Evolutionary conservation across 2,888 invertebrate genomes (phyloP).

Genomic region (Sinotaia quadrata): DNA sequence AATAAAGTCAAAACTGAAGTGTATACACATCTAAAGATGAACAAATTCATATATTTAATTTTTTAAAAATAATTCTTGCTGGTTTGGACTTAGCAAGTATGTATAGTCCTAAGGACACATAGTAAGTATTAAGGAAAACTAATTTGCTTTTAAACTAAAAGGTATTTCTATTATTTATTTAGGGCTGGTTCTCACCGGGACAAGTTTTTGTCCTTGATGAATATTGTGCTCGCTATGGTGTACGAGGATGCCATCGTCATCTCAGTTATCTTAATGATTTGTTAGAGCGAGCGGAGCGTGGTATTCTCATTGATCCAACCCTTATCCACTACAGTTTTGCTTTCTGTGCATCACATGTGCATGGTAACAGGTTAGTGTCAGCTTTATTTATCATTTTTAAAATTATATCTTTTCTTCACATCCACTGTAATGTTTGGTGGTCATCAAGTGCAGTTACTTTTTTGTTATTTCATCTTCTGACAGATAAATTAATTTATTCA

Average conservation of each 20-base stretch:
- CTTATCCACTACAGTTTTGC: conserved; percentile 99
- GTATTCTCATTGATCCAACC: conserved; percentile 96
- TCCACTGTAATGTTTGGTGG: not conserved
- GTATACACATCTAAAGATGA: too few species aligned
- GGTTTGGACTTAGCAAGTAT: too few species aligned
- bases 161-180: not conserved
- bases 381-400: not conserved
- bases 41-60: too few species aligned
- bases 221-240: conserved; percentile 96
- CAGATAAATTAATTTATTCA: too few species aligned
- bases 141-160: too few species aligned
- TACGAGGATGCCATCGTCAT: conserved; percentile 96
- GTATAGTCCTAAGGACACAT: too few species aligned
- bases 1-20: too few species aligned
- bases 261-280: conserved; percentile 96
- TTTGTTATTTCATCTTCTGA: too few species aligned
- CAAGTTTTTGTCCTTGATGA: conserved; percentile 96
- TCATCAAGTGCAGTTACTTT: not conserved
- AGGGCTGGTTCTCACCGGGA: conserved; percentile 99
- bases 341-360: conserved; percentile 99
- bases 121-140: too few species aligned
- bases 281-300: conserved; percentile 93
- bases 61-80: too few species aligned
- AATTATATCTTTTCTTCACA: not conserved
- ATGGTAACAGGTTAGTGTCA: conserved; percentile 90